phyloP scores from a whole-genome alignment of 2,888 invertebrate species.

The Agrochola litura region DNA sequence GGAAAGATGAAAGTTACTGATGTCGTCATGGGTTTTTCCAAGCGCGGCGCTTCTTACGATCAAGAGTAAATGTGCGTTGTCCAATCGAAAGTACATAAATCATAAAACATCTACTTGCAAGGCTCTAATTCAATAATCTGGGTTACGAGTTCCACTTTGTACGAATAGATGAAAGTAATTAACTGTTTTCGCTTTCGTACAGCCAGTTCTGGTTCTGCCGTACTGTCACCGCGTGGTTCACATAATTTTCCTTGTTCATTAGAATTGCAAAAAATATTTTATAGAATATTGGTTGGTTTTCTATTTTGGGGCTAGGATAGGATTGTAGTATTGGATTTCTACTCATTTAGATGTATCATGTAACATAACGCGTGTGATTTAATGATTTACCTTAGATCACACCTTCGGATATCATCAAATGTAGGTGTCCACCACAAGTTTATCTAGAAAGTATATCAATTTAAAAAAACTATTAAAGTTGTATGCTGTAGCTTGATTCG shows the following conservation, averaged over 20 bases:
- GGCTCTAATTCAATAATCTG: slow-evolving; percentile 71
- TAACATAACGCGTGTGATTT: neutral
- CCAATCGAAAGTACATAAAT: slow-evolving; percentile 68
- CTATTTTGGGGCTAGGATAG: neutral
- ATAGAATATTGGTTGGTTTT: neutral
- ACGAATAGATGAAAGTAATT: slow-evolving; percentile 84
- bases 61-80: slow-evolving; percentile 47
- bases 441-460: neutral
- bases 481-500: neutral
- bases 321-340: slow-evolving; percentile 1
- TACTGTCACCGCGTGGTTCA: slow-evolving; percentile 62
- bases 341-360: neutral
- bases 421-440: neutral
- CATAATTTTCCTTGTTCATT: slow-evolving; percentile 59
- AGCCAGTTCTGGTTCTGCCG: slow-evolving; percentile 78
- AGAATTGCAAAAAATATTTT: slow-evolving; percentile 43
- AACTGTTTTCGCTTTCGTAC: slow-evolving; percentile 84
- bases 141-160: slow-evolving; percentile 75
- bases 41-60: slow-evolving; percentile 20
- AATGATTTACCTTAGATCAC: slow-evolving; percentile 5
- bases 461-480: neutral
- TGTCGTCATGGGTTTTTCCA: slow-evolving; percentile 51
- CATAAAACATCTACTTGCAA: slow-evolving; percentile 54
- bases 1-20: slow-evolving; percentile 55
- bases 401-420: slow-evolving; percentile 15